Evolutionary conservation across 2,888 invertebrate genomes (phyloP).

Genomic region (Phlogophora meticulosa): DNA sequence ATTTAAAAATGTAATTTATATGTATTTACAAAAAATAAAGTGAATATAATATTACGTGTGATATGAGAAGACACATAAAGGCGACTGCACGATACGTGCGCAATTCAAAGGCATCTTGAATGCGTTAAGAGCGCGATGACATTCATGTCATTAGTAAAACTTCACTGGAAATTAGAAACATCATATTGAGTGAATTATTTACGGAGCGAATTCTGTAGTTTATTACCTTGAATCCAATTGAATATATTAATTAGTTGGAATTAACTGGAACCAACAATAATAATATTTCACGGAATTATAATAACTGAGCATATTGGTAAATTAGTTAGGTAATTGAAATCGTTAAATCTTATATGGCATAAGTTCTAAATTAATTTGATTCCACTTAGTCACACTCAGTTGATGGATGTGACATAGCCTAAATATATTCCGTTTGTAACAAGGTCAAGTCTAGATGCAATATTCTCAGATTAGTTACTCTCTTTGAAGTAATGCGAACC

Average conservation of each 20-base stretch:
- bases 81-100: too few species aligned
- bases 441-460: constrained; percentile 38
- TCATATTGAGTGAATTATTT: too few species aligned
- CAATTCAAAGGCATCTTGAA: too few species aligned
- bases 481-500: constrained; percentile 36
- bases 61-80: too few species aligned
- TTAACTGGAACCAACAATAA: neutral
- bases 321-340: constrained; percentile 34
- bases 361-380: constrained; percentile 38
- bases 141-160: too few species aligned
- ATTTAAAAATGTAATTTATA: too few species aligned
- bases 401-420: constrained; percentile 17
- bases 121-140: too few species aligned
- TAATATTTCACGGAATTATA: neutral
- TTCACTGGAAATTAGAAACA: too few species aligned
- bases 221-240: neutral
- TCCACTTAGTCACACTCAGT: constrained; percentile 25
- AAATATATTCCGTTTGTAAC: constrained; percentile 21
- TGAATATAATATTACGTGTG: too few species aligned
- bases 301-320: neutral
- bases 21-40: too few species aligned
- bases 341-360: constrained; percentile 4
- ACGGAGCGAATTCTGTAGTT: neutral
- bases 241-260: neutral
- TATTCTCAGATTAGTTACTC: constrained; percentile 33